These are phyloP conservation scores for Anableps anableps DNA, from an alignment of 2,797 vertebrate species.

Conservation along the genomic window DNA sequence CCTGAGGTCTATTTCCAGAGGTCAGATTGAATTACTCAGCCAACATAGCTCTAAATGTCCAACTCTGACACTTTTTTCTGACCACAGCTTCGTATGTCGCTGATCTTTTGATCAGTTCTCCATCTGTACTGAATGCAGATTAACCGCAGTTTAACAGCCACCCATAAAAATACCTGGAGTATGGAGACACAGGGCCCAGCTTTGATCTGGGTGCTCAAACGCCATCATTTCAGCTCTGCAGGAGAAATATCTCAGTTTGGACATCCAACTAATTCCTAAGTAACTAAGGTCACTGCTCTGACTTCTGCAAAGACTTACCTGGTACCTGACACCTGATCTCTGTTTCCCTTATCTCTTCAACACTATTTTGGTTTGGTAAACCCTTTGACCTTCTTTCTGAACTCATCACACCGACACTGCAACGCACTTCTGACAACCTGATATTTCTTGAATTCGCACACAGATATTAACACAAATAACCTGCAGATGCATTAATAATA, in stretches of 20 bases:
- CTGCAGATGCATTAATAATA: slow-evolving; percentile 4
- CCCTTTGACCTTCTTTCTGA: slow-evolving; percentile 27
- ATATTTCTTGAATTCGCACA: slow-evolving; percentile 58
- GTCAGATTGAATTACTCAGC: slow-evolving; percentile 69
- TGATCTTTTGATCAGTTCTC: slow-evolving; percentile 67
- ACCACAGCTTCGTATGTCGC: slow-evolving; percentile 37
- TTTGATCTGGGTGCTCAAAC: slow-evolving; percentile 57
- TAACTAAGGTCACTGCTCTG: slow-evolving; percentile 18
- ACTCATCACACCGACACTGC: slow-evolving; percentile 40
- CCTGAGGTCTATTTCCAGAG: slow-evolving; percentile 77
- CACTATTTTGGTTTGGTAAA: slow-evolving; percentile 7
- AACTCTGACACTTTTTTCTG: slow-evolving; percentile 62
- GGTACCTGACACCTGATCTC: background rate
- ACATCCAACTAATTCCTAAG: slow-evolving; percentile 20
- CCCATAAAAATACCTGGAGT: slow-evolving; percentile 63
- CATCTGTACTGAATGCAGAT: slow-evolving; percentile 57
- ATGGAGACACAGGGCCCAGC: slow-evolving; percentile 42
- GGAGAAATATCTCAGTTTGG: slow-evolving; percentile 39
- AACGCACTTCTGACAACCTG: slow-evolving; percentile 41
- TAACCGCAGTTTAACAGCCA: slow-evolving; percentile 58
- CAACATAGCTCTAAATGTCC: slow-evolving; percentile 67
- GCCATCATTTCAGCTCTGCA: slow-evolving; percentile 36
- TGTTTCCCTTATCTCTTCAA: background rate
- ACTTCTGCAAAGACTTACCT: slow-evolving; percentile 29
- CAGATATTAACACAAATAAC: slow-evolving; percentile 13